Percentiles rank a stretch among this genome's conserved stretches.
phyloP scores from a whole-genome alignment of 2,888 invertebrate species.

The Anorthoa munda region DNA sequence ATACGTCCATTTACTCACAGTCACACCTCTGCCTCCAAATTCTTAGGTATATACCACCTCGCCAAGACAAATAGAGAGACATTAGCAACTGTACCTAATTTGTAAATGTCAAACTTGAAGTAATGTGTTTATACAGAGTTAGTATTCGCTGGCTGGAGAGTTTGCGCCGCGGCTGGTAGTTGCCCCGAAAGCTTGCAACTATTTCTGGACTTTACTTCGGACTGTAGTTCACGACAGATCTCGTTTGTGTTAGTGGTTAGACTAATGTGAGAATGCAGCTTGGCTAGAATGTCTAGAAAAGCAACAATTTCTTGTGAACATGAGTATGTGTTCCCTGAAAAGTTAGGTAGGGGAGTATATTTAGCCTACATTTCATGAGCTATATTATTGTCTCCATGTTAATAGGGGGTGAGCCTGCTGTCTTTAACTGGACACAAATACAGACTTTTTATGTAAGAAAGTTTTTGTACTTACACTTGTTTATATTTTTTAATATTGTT shows the following conservation, averaged over 20 bases:
- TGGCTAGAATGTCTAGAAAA: background rate
- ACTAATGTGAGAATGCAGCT: slow-evolving; percentile 12
- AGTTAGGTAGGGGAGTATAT: too few species aligned
- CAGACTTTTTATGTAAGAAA: too few species aligned
- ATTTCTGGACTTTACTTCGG: slow-evolving; percentile 42
- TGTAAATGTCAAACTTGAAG: slow-evolving; percentile 57
- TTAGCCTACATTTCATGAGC: too few species aligned
- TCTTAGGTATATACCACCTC: slow-evolving; percentile 11
- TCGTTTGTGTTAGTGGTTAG: slow-evolving; percentile 23
- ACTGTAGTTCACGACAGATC: slow-evolving; percentile 19
- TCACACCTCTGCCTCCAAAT: slow-evolving; percentile 11
- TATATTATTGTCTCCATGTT: too few species aligned
- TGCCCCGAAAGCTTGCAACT: slow-evolving; percentile 43
- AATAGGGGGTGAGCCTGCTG: too few species aligned
- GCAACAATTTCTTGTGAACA: background rate
- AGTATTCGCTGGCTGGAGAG: slow-evolving; percentile 18
- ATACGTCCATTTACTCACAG: background rate
- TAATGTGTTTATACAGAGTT: slow-evolving; percentile 55
- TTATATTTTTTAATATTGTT: too few species aligned
- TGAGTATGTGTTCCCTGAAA: too few species aligned
- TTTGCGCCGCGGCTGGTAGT: slow-evolving; percentile 18
- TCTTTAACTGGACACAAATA: too few species aligned
- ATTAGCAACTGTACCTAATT: slow-evolving; percentile 53
- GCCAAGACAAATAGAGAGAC: slow-evolving; percentile 44
- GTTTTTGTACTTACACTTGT: too few species aligned